Evolutionary conservation across 1,140 invertebrate genomes (phyloP), one percentile per base, ranked within the genome.

Genomic region (Camponotus pennsylvanicus): DNA sequence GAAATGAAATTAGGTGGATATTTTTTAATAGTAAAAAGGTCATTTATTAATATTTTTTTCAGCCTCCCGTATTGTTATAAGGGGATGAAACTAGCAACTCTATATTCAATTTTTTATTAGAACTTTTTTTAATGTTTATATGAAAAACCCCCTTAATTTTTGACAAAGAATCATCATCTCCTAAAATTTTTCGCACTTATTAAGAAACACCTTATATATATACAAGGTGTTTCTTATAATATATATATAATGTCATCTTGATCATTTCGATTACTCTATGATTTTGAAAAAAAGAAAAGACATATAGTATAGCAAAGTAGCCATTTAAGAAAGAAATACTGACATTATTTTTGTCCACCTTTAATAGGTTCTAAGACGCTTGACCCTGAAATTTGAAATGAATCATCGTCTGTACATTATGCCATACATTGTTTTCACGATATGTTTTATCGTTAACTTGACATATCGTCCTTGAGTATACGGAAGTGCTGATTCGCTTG

Each of bases 401-500:
- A 21, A 42, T 59, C 27, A 37, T 45, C 9, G 4, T 34, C 0
- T 15, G 11, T 59, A 27, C n/a, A 18, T 59, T 34, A 34, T 11
- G 18, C 3, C 27, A 21, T 37, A 40, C 55, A 37, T 7, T 8
- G 34, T n/a, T 55, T 70, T n/a, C 37, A 11, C 37, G 77, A 71
- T 55, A 45, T 13, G 34, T 75, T 18, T 83, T 83, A 83, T 73
- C 79, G 13, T n/a, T 21, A 42, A 34, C 21, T 13, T 61, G 40
- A 59, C 11, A 15, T 15, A 27, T 32, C 32, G 79, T 8, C 55
- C 79, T 75, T 83, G 69, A 52, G 11, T n/a, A 27, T 37, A 49
- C 79, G 69, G 79, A 83, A 61, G 27, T 2, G 40, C 18, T 21
- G 40, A 15, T 3, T 71, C 7, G 15, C 40, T 34, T 45, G 67